phyloP scores from a whole-genome alignment of 1,140 invertebrate genomes.

The Drosophila carrolli region DNA sequence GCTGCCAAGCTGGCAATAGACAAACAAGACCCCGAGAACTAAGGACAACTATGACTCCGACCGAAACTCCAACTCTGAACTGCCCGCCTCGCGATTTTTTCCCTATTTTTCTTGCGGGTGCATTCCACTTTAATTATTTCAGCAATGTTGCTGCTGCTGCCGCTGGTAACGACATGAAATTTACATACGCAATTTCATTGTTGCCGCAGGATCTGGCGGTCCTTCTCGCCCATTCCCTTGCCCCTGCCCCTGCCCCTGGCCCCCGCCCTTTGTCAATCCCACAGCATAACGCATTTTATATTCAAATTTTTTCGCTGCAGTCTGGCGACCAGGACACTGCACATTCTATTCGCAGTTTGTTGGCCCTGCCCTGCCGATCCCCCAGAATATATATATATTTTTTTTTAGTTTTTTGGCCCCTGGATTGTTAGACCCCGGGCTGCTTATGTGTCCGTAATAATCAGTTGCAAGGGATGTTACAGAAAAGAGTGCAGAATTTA shows the following conservation, averaged over 20 bases:
- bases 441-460: constrained; percentile 66
- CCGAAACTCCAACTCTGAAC: constrained; percentile 14
- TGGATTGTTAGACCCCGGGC: constrained; percentile 23
- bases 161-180: constrained; percentile 79
- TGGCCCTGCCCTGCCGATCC: constrained; percentile 22
- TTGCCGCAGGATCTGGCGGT: constrained; percentile 75
- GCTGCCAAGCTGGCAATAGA: constrained; percentile 70
- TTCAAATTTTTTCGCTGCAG: constrained; percentile 78
- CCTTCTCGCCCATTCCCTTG: constrained; percentile 20
- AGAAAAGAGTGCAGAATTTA: constrained; percentile 51
- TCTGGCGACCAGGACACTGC: constrained; percentile 56
- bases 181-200: constrained; percentile 83
- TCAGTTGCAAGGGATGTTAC: constrained; percentile 57
- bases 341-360: constrained; percentile 60
- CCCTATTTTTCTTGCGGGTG: constrained; percentile 44
- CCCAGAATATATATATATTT: constrained; percentile 14
- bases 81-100: constrained; percentile 42
- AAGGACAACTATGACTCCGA: constrained; percentile 26
- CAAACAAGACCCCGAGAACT: constrained; percentile 42
- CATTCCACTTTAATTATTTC: constrained; percentile 83
- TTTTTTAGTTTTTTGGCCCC: constrained; percentile 23
- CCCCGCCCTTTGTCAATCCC: constrained; percentile 15
- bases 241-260: constrained; percentile 2
- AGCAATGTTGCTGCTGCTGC: constrained; percentile 68
- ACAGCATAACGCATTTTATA: constrained; percentile 79